These are phyloP conservation scores for Coecobrya sp. DNA, from an alignment of 2,888 invertebrate species.

Conservation along the genomic window DNA sequence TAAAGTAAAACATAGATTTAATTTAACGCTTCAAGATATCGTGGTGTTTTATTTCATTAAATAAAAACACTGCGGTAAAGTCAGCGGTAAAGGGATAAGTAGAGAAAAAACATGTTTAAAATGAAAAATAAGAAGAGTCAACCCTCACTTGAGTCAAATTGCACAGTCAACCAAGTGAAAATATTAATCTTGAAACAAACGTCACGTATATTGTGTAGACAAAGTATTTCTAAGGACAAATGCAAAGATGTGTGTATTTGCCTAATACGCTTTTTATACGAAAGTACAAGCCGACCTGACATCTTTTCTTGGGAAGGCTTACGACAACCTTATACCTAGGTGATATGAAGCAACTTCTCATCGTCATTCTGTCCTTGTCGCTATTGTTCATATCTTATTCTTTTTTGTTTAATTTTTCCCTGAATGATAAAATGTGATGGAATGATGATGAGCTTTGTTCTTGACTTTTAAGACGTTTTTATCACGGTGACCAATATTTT, in stretches of 20 bases:
- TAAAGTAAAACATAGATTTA: constrained; percentile 79
- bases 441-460: constrained; percentile 12
- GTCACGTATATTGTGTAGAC: constrained; percentile 71
- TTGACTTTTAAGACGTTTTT: neutral
- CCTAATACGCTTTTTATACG: neutral
- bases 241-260: constrained; percentile 38
- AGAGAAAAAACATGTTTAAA: constrained; percentile 15
- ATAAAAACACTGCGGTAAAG: constrained; percentile 56
- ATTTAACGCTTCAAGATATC: constrained; percentile 76
- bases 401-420: neutral
- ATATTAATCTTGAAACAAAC: constrained; percentile 75
- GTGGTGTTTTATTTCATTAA: constrained; percentile 78
- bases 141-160: neutral
- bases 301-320: constrained; percentile 2
- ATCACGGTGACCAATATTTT: constrained; percentile 8
- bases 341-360: neutral
- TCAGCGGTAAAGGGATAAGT: neutral
- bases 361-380: neutral
- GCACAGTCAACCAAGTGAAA: constrained; percentile 49
- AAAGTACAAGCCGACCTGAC: neutral
- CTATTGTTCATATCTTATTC: neutral
- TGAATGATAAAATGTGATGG: neutral
- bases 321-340: neutral
- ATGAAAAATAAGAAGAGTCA: constrained; percentile 25
- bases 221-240: constrained; percentile 48